Evolutionary conservation across 2,113 vertebrate species (phyloP), one percentile per base, ranked within the genome.

Genomic region (Anser cygnoides): DNA sequence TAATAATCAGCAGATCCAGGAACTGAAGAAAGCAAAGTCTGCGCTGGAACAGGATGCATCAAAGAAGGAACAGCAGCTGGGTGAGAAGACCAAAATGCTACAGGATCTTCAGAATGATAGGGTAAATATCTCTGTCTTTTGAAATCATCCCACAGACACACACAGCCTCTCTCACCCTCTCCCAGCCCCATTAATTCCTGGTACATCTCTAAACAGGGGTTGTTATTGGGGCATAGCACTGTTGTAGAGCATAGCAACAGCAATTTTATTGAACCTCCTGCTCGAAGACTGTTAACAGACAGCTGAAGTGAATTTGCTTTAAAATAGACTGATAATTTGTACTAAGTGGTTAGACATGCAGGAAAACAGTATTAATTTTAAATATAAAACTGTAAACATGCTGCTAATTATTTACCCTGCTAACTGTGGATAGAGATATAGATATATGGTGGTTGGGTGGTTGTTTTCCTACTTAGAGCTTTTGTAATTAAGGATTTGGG

Each of bases 71-170:
- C 97, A 99, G 89, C 98, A 97, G 35, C 91, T 99, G 73, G 97
- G 97, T 6, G 98, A 99, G 90, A 98, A 98, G 92, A 97, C 96
- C 46, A 97, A 98, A 96, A 93, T 95, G 10, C 90, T 99, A 14
- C 98, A 98, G 78, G 98, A 98, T 75, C 68, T 98, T 23, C 98
- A 99, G 94, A 98, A 98, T 96, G 98, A 99, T 91, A 98, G 98
- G 98, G 99, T 99, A 96, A 89, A 28, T 89, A 28, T 26, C 52
- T 81, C 62, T 81, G 29, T 67, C 50, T 89, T 93, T 89, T 84
- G 70, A 65, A 75, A 35, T 78, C 20, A 49, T 90, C 35, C 52
- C 43, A 20, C 12, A 61, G 37, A 20, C 25, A 43, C 26, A 28
- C 41, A 55, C 20, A 31, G 20, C 5, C 37, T 14, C 25, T 17